These are phyloP conservation scores for Drosophila cognata DNA, from an alignment of 2,888 invertebrate species.

Conservation along the genomic window DNA sequence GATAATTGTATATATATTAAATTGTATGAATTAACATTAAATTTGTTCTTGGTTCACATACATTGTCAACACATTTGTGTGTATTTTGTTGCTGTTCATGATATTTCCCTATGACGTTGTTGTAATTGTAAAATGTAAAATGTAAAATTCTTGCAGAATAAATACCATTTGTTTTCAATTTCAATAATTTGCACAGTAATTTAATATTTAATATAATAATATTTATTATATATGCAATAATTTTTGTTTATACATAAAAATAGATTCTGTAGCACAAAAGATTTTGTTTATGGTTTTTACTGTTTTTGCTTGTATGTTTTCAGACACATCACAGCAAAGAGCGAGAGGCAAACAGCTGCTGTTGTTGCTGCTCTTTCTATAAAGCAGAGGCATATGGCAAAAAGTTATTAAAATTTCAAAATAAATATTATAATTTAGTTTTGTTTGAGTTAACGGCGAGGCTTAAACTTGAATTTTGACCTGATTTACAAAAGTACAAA, in stretches of 20 bases:
- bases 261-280: conserved; percentile 58
- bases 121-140: conserved; percentile 12
- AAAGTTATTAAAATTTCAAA: conserved; percentile 8
- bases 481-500: conserved; percentile 47
- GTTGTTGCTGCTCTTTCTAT: conserved; percentile 10
- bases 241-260: conserved; percentile 61
- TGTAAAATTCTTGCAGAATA: conserved; percentile 33
- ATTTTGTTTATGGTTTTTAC: conserved; percentile 3
- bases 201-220: conserved; percentile 46
- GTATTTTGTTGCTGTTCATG: conserved; percentile 12
- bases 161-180: conserved; percentile 25
- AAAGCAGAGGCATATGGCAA: conserved; percentile 31
- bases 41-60: conserved; percentile 44
- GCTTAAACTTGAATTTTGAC: conserved; percentile 22
- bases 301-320: conserved; percentile 5
- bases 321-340: conserved; percentile 60
- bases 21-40: conserved; percentile 39
- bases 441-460: conserved; percentile 33
- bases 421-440: conserved; percentile 5
- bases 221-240: conserved; percentile 50
- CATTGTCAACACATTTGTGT: conserved; percentile 26
- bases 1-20: conserved; percentile 20
- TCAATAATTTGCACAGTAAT: conserved; percentile 31
- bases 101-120: conserved; percentile 14
- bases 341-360: conserved; percentile 63